Evolutionary conservation across 2,113 vertebrate species (phyloP).

Genomic region (Blennius ocellaris): DNA sequence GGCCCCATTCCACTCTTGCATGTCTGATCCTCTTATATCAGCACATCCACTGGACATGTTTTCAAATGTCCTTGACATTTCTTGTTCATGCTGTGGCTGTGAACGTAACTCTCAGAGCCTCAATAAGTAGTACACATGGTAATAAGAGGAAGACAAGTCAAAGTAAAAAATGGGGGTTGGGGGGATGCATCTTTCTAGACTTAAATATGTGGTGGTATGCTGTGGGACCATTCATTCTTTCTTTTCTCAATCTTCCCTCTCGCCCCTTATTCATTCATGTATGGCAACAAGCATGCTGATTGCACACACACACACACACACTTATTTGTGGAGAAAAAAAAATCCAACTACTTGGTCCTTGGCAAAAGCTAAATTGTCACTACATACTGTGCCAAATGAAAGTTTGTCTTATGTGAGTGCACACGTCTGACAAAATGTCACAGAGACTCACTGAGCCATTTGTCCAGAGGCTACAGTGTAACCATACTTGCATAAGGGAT

Average conservation of each 20-base stretch:
- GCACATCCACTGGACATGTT: conserved; percentile 65
- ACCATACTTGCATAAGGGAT: conserved; percentile 3
- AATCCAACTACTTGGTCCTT: conserved; percentile 12
- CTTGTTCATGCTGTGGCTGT: conserved; percentile 48
- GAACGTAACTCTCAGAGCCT: conserved; percentile 53
- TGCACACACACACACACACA: conserved; percentile 44
- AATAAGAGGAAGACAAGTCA: conserved; percentile 52
- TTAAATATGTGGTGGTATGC: too few species aligned
- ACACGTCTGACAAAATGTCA: conserved; percentile 33
- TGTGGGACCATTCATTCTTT: too few species aligned
- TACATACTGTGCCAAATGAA: conserved; percentile 1
- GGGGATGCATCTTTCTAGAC: too few species aligned
- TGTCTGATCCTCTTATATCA: conserved; percentile 82
- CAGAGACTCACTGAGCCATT: conserved; percentile 2
- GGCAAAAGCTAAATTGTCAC: conserved; percentile 8
- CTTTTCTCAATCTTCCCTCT: not conserved
- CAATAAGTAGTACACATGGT: conserved; percentile 70
- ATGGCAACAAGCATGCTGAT: conserved; percentile 32
- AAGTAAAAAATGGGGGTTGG: conserved; percentile 10
- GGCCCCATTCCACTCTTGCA: conserved; percentile 77
- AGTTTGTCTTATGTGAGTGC: conserved; percentile 24
- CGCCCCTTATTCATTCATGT: conserved; percentile 17
- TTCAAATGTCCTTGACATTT: conserved; percentile 66
- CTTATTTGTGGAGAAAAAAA: conserved; percentile 32
- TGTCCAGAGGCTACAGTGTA: not conserved